These are phyloP conservation scores for Spinus olivaceus DNA, from an alignment of 2,797 vertebrate species.

Conservation along the genomic window DNA sequence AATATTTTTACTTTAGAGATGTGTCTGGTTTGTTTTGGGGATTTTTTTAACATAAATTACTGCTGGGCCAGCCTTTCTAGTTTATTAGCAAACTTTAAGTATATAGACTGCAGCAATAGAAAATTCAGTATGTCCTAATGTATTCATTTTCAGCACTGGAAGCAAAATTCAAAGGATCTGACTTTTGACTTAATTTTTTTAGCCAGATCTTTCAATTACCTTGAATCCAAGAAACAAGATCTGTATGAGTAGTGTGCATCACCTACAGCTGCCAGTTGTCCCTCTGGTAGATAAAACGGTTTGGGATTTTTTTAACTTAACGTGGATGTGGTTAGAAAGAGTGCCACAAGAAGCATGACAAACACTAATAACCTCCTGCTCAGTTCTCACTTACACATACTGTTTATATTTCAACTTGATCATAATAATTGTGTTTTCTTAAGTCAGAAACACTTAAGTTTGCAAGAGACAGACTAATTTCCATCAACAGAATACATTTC, in stretches of 20 bases:
- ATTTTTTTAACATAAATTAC: not conserved
- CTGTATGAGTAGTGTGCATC: not conserved
- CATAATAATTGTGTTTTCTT: not conserved
- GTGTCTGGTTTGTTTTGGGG: not conserved
- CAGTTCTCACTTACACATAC: not conserved
- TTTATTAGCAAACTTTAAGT: not conserved
- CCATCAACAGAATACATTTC: not conserved
- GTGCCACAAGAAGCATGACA: constrained; percentile 19
- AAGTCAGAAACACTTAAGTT: not conserved
- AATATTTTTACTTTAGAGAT: not conserved
- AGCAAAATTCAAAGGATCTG: not conserved
- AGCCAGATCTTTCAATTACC: not conserved
- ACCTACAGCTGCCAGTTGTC: not conserved
- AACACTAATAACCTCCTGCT: constrained; percentile 52
- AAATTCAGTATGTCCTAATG: not conserved
- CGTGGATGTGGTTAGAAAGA: constrained; percentile 14
- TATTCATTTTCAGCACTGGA: not conserved
- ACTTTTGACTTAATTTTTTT: not conserved
- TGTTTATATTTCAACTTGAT: not conserved
- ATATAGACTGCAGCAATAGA: not conserved
- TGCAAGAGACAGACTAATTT: not conserved
- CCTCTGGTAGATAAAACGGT: not conserved
- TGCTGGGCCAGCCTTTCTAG: not conserved
- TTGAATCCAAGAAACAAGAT: not conserved
- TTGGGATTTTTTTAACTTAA: not conserved